Evolutionary conservation across 2,797 vertebrate genomes (phyloP).

Genomic region (Steatocranus sp.): DNA sequence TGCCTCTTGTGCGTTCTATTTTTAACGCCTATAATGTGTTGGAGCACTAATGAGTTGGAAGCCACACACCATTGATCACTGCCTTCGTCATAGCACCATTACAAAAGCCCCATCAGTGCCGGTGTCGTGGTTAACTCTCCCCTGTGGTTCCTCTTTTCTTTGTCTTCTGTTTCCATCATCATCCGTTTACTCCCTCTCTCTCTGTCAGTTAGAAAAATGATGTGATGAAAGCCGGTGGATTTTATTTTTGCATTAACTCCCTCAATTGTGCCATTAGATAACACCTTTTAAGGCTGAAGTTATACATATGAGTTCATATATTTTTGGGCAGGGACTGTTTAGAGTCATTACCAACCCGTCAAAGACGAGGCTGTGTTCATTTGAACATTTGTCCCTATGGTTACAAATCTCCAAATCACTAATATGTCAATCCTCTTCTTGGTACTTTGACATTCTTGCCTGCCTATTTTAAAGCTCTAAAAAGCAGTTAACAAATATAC

Average conservation of each 20-base stretch:
- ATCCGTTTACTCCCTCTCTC: background rate
- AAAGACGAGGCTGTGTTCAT: background rate
- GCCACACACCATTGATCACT: constrained; percentile 60
- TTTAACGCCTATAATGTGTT: constrained; percentile 48
- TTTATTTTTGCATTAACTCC: background rate
- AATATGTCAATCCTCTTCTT: background rate
- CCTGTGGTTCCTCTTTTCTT: constrained; percentile 24
- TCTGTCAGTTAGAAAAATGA: background rate
- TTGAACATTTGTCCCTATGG: background rate
- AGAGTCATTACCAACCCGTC: background rate
- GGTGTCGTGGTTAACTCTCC: constrained; percentile 14
- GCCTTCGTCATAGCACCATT: constrained; percentile 36
- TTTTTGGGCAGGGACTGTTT: background rate
- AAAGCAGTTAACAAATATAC: background rate
- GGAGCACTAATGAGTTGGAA: constrained; percentile 47
- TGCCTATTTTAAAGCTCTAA: background rate
- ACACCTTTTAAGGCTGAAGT: background rate
- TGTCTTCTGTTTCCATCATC: background rate
- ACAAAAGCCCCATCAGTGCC: constrained; percentile 39
- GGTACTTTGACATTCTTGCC: background rate
- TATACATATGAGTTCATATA: background rate
- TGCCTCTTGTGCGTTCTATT: constrained; percentile 46
- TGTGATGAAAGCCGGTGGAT: background rate
- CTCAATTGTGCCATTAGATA: background rate
- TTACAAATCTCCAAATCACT: background rate